Evolutionary conservation across 2,113 vertebrate species (phyloP), one percentile per base, ranked within the genome.

Genomic region (Syngnathoides biaculeatus): DNA sequence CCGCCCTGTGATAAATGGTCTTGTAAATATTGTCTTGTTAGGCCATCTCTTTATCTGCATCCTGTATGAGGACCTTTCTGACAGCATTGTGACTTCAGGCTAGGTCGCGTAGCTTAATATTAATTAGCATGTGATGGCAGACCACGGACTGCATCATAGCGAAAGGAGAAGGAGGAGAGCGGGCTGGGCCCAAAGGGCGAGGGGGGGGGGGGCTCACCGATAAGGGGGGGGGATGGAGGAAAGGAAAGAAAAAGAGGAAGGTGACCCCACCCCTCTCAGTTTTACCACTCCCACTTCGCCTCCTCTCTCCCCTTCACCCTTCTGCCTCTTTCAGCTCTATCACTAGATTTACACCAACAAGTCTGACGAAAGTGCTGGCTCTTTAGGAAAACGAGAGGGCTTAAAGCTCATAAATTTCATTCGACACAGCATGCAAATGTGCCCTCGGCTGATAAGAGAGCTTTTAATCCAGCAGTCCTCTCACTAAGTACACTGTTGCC

Each of bases 361-460:
- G 78, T 84, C 77, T 84, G 83, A 88, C 80, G 87, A 86, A 86
- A 82, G 80, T 79, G 74, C n/a, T 15, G 71, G 80, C 82, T 85
- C 84, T 91, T 74, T 72, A 89, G 81, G 88, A 90, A 90, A 90
- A 83, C 64, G 83, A 90, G 86, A 86, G 75, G 84, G 86, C 86
- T 89, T 90, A 88, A 82, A 85, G 86, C 89, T 88, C 79, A 86
- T 89, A 84, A 90, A 89, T 86, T 89, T 81, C 74, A 67, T 87
- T 86, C 87, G 86, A 85, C 89, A 88, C 79, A 88, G 87, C 86
- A 90, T 91, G 87, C 86, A 89, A 91, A 90, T 90, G 87, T 91
- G 85, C 88, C 86, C 86, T 81, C 79, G 78, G 79, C 84, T 89
- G 89, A 91, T 91, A 92, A 90, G 82, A 84, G 82, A 81, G 86